phyloP scores from a whole-genome alignment of 2,888 invertebrate species.

The Odontocerum albicorne region DNA sequence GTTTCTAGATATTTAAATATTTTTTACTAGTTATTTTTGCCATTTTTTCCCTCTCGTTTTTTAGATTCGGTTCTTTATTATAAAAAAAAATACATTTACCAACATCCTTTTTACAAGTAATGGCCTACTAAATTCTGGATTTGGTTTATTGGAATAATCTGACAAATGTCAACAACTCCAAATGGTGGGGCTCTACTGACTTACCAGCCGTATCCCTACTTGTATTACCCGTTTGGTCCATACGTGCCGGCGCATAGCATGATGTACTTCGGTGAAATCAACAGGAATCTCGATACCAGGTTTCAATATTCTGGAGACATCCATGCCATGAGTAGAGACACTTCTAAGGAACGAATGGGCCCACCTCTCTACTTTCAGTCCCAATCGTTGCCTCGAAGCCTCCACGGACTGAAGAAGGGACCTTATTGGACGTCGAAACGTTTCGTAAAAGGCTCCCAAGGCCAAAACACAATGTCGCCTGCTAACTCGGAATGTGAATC shows the following conservation, averaged over 20 bases:
- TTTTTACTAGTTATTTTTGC: background rate
- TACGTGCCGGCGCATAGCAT: background rate
- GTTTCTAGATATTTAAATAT: slow-evolving; percentile 1
- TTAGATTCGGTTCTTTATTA: background rate
- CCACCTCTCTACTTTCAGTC: slow-evolving; percentile 6
- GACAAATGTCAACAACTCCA: slow-evolving; percentile 8
- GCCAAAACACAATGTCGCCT: slow-evolving; percentile 13
- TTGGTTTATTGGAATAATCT: background rate
- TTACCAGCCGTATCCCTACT: slow-evolving; percentile 1
- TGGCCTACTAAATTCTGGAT: slow-evolving; percentile 3
- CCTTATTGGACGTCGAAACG: slow-evolving; percentile 25
- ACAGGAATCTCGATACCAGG: background rate
- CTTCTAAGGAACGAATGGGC: slow-evolving; percentile 5
- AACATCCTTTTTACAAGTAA: background rate
- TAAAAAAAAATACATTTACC: too few species aligned
- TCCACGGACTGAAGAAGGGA: slow-evolving; percentile 15
- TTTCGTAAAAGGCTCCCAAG: slow-evolving; percentile 6
- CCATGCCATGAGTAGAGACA: background rate
- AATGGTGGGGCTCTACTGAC: slow-evolving; percentile 3
- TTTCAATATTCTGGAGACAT: slow-evolving; percentile 6
- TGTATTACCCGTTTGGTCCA: slow-evolving; percentile 1
- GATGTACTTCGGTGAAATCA: slow-evolving; percentile 12
- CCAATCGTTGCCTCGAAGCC: slow-evolving; percentile 6
- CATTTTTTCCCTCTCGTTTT: background rate
- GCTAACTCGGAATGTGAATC: slow-evolving; percentile 27